Evolutionary conservation across 2,113 vertebrate genomes (phyloP).

Genomic region (Cariama cristata): DNA sequence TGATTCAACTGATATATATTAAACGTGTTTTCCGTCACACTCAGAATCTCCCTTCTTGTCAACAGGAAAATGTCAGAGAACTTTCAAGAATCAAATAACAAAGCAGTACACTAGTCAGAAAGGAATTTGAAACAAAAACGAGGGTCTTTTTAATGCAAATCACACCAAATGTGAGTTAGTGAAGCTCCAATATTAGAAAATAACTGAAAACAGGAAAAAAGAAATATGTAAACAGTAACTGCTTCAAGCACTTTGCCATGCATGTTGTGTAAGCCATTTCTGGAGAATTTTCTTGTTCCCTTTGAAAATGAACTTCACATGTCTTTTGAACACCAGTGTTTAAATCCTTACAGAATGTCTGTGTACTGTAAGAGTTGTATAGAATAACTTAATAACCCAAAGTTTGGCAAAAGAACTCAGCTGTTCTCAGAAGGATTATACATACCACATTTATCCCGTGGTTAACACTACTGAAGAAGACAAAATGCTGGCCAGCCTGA

Average conservation of each 20-base stretch:
- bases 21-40: not conserved
- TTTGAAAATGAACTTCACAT: not conserved
- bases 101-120: not conserved
- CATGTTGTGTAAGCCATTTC: not conserved
- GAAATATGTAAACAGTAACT: constrained; percentile 25
- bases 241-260: not conserved
- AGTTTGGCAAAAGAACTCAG: not conserved
- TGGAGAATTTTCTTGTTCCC: not conserved
- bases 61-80: not conserved
- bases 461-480: not conserved
- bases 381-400: not conserved
- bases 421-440: not conserved
- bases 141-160: not conserved
- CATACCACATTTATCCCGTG: not conserved
- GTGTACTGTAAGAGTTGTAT: not conserved
- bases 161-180: not conserved
- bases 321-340: not conserved
- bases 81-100: not conserved
- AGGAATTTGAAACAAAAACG: not conserved
- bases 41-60: not conserved
- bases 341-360: not conserved
- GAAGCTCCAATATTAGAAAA: constrained; percentile 16
- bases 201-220: constrained; percentile 50
- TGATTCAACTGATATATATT: not conserved
- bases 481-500: not conserved